A percentile compares a stretch with the other conserved stretches of the same genome.
Conservation (phyloP, 1,140 invertebrate species). For the Musca vetustissima region DNA sequence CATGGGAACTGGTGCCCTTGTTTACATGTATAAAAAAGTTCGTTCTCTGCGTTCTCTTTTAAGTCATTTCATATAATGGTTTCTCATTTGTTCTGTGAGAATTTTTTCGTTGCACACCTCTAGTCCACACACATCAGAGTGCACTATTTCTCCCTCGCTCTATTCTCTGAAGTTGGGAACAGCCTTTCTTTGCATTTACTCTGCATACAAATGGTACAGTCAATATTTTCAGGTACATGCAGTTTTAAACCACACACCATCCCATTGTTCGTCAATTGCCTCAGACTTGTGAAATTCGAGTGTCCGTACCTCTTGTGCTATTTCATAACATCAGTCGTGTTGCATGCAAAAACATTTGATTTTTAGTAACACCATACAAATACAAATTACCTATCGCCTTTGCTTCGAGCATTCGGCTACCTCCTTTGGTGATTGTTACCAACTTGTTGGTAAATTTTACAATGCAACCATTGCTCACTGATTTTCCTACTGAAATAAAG, state of each 20-base stretch:
- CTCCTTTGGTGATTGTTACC: background rate
- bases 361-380: background rate
- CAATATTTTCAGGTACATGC: background rate
- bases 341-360: background rate
- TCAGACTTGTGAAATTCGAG: background rate
- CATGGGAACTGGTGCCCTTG: too few species aligned
- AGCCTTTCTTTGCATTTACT: constrained; percentile 3
- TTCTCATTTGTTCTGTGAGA: too few species aligned
- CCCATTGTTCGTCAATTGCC: background rate
- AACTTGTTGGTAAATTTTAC: background rate
- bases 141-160: constrained; percentile 24
- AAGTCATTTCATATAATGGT: too few species aligned
- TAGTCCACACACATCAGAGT: constrained; percentile 55
- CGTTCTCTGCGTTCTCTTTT: too few species aligned
- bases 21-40: too few species aligned
- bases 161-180: background rate
- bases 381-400: background rate
- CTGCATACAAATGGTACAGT: constrained; percentile 4
- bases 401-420: background rate
- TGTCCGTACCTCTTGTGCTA: too few species aligned
- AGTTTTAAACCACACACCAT: background rate
- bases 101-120: too few species aligned
- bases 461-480: background rate
- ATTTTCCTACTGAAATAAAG: background rate
- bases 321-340: background rate